Conservation (phyloP, 2,888 invertebrate species). For the Ennomos quercinarius region DNA sequence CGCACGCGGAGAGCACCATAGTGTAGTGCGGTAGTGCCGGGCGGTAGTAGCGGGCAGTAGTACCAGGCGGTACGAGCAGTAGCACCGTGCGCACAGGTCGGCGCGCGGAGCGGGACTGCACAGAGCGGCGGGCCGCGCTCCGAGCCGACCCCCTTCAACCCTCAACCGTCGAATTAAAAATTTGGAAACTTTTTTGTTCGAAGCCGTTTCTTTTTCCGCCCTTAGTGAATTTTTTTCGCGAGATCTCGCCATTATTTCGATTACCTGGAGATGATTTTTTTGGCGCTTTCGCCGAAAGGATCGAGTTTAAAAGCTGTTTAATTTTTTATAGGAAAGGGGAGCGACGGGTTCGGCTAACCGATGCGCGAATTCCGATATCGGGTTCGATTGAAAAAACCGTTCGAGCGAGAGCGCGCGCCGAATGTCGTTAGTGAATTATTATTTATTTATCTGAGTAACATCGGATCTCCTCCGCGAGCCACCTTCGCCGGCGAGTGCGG, state of each 20-base stretch:
- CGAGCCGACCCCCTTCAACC: slow-evolving; percentile 45
- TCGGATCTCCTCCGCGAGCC: slow-evolving; percentile 8
- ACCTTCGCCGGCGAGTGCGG: too few species aligned
- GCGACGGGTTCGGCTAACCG: slow-evolving; percentile 75
- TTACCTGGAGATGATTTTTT: slow-evolving; percentile 83
- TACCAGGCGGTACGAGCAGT: slow-evolving; percentile 13
- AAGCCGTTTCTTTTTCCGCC: slow-evolving; percentile 85
- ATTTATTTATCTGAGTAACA: slow-evolving; percentile 34
- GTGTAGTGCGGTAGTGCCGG: slow-evolving; percentile 10
- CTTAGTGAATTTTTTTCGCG: slow-evolving; percentile 84
- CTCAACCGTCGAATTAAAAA: slow-evolving; percentile 75
- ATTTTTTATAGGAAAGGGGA: slow-evolving; percentile 80
- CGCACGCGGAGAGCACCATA: slow-evolving; percentile 79
- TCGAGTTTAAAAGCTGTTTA: slow-evolving; percentile 84
- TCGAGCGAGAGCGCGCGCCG: slow-evolving; percentile 51
- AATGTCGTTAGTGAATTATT: slow-evolving; percentile 45
- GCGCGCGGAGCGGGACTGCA: slow-evolving; percentile 29
- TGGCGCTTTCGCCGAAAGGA: slow-evolving; percentile 68
- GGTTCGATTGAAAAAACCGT: slow-evolving; percentile 64
- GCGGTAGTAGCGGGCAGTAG: slow-evolving; percentile 6
- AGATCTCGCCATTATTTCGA: slow-evolving; percentile 80
- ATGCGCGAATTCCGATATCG: slow-evolving; percentile 83
- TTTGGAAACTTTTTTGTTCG: slow-evolving; percentile 75
- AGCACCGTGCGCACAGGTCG: slow-evolving; percentile 19
- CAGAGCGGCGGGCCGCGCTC: slow-evolving; percentile 29